Evolutionary conservation across 2,113 vertebrate species (phyloP).

Genomic region (Tretioscincus oriximinensis): DNA sequence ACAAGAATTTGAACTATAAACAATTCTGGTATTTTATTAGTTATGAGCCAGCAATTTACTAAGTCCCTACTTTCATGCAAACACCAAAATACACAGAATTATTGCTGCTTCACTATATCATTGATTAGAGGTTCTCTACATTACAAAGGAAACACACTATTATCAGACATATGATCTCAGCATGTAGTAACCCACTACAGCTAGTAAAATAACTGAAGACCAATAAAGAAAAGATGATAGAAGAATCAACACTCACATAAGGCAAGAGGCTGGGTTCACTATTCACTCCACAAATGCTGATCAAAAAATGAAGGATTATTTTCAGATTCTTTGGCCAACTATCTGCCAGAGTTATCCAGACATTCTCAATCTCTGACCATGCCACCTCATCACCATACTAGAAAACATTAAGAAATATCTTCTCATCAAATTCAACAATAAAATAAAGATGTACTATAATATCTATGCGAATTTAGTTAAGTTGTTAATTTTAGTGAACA

Average conservation of each 20-base stretch:
- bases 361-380: slow-evolving; percentile 97
- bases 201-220: not conserved
- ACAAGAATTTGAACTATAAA: too few species aligned
- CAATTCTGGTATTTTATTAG: too few species aligned
- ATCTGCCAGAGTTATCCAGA: slow-evolving; percentile 97
- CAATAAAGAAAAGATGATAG: not conserved
- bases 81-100: too few species aligned
- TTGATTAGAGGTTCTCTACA: too few species aligned
- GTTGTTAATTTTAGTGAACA: not conserved
- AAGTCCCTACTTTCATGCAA: too few species aligned
- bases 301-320: slow-evolving; percentile 97
- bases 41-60: too few species aligned
- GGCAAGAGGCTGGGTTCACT: slow-evolving; percentile 98
- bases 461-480: not conserved
- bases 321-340: slow-evolving; percentile 98
- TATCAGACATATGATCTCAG: not conserved
- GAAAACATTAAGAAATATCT: slow-evolving; percentile 33
- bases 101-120: too few species aligned
- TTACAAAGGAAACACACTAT: not conserved
- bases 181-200: too few species aligned
- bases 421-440: slow-evolving; percentile 31
- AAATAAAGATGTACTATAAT: not conserved
- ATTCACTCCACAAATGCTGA: slow-evolving; percentile 95
- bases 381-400: slow-evolving; percentile 98
- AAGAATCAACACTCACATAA: slow-evolving; percentile 82